Percentiles rank a stretch among this genome's conserved stretches.
Evolutionary conservation across 2,797 vertebrate genomes (phyloP).

Genomic region (Sparidentex hasta): DNA sequence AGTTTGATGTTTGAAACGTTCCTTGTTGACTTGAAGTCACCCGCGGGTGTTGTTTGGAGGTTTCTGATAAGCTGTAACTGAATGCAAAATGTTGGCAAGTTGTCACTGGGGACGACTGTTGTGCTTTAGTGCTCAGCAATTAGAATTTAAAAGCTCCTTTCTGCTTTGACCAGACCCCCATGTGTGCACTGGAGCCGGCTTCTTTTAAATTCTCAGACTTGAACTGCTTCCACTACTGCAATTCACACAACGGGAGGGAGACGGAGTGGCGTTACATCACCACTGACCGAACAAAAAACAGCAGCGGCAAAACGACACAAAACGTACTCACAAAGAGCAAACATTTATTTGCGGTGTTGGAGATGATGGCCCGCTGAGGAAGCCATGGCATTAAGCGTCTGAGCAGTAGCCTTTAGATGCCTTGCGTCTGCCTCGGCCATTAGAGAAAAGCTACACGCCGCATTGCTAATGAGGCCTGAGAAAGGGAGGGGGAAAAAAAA

Average conservation of each 20-base stretch:
- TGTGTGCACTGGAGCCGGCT: background rate
- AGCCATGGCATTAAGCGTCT: background rate
- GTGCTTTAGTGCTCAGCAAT: conserved; percentile 29
- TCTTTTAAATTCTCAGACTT: background rate
- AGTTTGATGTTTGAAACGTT: conserved; percentile 15
- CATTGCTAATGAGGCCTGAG: conserved; percentile 60
- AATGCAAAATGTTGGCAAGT: background rate
- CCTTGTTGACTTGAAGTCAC: conserved; percentile 1
- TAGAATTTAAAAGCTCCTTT: conserved; percentile 26
- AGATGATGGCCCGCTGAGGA: conserved; percentile 16
- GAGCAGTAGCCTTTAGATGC: conserved; percentile 30
- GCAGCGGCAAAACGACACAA: conserved; percentile 13
- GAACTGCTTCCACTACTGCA: background rate
- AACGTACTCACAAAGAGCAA: conserved; percentile 2
- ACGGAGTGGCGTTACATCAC: background rate
- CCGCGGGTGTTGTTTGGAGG: background rate
- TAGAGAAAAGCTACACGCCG: conserved; percentile 33
- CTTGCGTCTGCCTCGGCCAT: conserved; percentile 19
- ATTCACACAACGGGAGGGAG: conserved; percentile 3
- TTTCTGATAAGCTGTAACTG: conserved; percentile 16
- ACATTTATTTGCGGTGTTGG: conserved; percentile 30
- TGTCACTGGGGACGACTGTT: conserved; percentile 14
- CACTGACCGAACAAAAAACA: background rate
- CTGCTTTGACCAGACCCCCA: background rate
- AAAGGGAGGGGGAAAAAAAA: background rate